Percentiles rank a stretch among this genome's conserved stretches.
Evolutionary conservation across 2,113 vertebrate species (phyloP).

Genomic region (Gadus chalcogrammus): DNA sequence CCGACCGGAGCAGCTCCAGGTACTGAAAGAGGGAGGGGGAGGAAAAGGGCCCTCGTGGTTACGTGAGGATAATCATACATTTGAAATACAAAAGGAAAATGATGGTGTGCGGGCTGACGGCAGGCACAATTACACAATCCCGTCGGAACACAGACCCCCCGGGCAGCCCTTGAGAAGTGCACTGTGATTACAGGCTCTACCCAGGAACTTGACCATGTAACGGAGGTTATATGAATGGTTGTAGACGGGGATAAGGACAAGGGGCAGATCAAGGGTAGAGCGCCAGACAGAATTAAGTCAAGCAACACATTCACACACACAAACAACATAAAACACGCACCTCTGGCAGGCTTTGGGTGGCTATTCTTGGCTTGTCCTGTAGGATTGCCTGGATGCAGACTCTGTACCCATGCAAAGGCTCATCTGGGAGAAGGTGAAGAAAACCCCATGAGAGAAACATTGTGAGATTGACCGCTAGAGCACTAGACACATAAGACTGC

Average conservation of each 20-base stretch:
- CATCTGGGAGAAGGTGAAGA: conserved; percentile 64
- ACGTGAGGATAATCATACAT: too few relatives aligned
- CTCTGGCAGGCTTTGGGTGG: conserved; percentile 80
- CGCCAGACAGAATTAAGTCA: background rate
- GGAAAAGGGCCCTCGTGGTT: background rate
- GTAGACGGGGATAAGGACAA: too few relatives aligned
- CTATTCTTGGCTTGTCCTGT: conserved; percentile 84
- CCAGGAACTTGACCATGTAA: too few relatives aligned
- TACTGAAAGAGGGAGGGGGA: conserved; percentile 72
- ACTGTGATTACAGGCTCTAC: too few relatives aligned
- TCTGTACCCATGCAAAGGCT: conserved; percentile 89
- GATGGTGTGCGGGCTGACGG: too few relatives aligned
- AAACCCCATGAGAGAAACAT: background rate
- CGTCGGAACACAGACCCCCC: too few relatives aligned
- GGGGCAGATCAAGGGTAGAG: too few relatives aligned
- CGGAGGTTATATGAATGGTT: too few relatives aligned
- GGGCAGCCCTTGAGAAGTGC: too few relatives aligned
- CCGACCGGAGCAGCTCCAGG: conserved; percentile 85
- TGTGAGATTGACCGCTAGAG: background rate
- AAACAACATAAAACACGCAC: conserved; percentile 65
- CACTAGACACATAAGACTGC: background rate
- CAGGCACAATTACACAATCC: too few relatives aligned
- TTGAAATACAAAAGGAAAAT: too few relatives aligned
- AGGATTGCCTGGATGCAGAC: conserved; percentile 93
- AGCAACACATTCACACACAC: background rate